These are phyloP conservation scores for Argyra leucocephala DNA, from an alignment of 2,888 invertebrate species.

Conservation along the genomic window DNA sequence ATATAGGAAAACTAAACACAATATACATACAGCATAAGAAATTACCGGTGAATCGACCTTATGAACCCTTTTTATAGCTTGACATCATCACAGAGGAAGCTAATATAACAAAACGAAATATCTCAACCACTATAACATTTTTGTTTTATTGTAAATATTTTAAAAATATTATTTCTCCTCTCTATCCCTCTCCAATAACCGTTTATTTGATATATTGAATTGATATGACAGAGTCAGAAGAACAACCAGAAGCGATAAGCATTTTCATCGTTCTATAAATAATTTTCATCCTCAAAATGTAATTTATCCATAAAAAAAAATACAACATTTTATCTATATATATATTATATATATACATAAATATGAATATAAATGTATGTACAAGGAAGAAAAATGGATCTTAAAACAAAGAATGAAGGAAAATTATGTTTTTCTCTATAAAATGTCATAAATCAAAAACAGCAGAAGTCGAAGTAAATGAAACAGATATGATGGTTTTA, in stretches of 20 bases:
- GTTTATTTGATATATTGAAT: too few species aligned
- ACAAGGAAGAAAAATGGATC: not conserved
- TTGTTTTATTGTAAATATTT: not conserved
- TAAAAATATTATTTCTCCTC: not conserved
- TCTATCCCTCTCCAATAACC: not conserved
- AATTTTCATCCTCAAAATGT: not conserved
- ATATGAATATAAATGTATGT: not conserved
- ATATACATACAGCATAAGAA: too few species aligned
- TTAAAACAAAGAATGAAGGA: not conserved
- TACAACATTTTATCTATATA: too few species aligned
- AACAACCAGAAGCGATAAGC: not conserved
- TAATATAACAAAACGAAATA: not conserved
- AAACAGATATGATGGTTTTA: too few species aligned
- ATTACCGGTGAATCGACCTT: not conserved
- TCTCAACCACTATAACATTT: not conserved
- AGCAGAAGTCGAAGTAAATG: too few species aligned
- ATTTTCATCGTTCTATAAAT: not conserved
- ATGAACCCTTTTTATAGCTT: not conserved
- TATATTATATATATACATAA: too few species aligned
- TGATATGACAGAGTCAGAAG: not conserved
- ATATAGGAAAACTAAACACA: too few species aligned
- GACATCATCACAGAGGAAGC: not conserved
- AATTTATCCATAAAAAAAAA: not conserved
- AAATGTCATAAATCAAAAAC: not conserved
- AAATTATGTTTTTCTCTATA: conserved; percentile 2